Evolutionary conservation across 2,797 vertebrate genomes (phyloP).

Genomic region (Xenopus petersii): DNA sequence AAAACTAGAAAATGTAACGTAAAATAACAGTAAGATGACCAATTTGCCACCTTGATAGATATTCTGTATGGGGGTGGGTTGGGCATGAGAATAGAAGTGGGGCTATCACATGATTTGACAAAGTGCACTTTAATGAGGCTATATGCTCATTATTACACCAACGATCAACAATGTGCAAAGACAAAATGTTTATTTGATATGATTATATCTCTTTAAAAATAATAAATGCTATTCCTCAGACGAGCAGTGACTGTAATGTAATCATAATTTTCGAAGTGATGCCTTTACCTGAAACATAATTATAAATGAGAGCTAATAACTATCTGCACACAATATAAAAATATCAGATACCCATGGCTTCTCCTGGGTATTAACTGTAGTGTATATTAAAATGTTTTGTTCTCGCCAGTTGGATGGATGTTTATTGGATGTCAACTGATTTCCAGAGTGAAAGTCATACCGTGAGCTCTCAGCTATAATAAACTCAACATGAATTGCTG

Average conservation of each 20-base stretch:
- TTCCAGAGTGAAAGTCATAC: constrained; percentile 1
- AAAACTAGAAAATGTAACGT: no score
- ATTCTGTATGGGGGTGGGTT: no score
- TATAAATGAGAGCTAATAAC: constrained; percentile 36
- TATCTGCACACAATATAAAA: constrained; percentile 27
- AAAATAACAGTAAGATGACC: no score
- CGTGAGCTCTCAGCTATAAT: constrained; percentile 2
- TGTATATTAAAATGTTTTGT: constrained; percentile 35
- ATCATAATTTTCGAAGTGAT: constrained; percentile 17
- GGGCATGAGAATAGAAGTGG: no score
- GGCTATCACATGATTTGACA: no score
- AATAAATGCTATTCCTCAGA: constrained; percentile 17
- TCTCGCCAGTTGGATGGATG: constrained; percentile 25
- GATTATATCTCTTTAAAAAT: background rate
- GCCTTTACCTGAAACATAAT: constrained; percentile 26
- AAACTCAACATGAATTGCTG: background rate
- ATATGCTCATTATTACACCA: no score
- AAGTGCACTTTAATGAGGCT: no score
- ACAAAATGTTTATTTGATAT: no score
- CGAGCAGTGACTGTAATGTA: constrained; percentile 10
- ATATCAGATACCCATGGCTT: constrained; percentile 12
- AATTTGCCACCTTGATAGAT: no score
- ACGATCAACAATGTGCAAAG: no score
- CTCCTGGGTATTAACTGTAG: constrained; percentile 25
- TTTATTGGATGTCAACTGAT: constrained; percentile 27